Conservation (phyloP, 2,797 vertebrate species). For the Heliangelus exortis region DNA sequence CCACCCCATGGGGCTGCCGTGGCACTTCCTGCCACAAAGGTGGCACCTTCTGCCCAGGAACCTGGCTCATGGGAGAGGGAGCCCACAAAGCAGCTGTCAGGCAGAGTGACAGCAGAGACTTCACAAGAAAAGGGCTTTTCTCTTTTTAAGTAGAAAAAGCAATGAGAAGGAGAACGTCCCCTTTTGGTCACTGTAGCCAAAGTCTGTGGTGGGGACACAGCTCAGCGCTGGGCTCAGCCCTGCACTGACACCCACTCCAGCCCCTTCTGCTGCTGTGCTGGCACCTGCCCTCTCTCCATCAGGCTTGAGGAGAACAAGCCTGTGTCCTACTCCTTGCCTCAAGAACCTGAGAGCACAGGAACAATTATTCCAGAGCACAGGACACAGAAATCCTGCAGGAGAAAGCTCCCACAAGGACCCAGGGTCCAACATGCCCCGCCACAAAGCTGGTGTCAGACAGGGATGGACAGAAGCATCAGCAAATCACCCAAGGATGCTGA, state of each 20-base stretch:
- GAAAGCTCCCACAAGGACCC: neutral
- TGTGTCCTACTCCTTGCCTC: neutral
- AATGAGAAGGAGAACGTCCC: neutral
- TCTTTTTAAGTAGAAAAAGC: neutral
- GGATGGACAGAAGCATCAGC: neutral
- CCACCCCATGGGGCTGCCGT: fast-evolving
- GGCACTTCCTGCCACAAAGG: neutral
- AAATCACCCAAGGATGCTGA: neutral
- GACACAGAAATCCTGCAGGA: neutral
- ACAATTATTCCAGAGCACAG: neutral
- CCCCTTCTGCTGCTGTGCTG: fast-evolving
- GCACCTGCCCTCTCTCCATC: neutral
- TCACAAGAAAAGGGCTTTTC: neutral
- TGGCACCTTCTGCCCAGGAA: neutral
- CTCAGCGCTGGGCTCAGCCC: neutral
- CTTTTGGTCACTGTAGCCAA: too few relatives aligned
- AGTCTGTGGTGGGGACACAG: neutral
- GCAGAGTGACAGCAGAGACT: neutral
- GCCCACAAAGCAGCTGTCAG: neutral
- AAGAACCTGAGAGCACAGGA: neutral
- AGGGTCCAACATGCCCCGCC: fast-evolving
- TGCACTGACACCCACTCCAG: neutral
- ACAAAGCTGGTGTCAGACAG: neutral
- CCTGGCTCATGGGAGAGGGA: fast-evolving
- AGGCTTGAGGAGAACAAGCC: neutral